Percentiles rank a stretch among this genome's conserved stretches.
phyloP scores from a whole-genome alignment of 2,888 invertebrate genomes.

The Polymixis flavicincta region DNA sequence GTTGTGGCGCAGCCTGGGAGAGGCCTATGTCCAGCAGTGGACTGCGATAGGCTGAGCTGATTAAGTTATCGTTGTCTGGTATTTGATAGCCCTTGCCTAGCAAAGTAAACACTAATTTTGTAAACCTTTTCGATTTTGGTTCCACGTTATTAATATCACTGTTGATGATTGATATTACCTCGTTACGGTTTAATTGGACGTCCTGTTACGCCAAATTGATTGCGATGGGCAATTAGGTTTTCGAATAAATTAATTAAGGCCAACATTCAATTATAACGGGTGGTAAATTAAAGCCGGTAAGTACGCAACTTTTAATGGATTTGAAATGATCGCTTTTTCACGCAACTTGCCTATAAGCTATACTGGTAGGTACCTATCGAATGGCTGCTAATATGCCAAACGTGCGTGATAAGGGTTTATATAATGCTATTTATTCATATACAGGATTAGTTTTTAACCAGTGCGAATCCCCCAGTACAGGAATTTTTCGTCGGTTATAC shows the following conservation, averaged over 20 bases:
- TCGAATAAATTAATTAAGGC: slow-evolving; percentile 65
- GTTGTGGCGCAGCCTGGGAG: too few species aligned
- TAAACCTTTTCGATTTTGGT: slow-evolving; percentile 28
- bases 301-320: slow-evolving; percentile 25
- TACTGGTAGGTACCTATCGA: background rate
- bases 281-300: slow-evolving; percentile 47
- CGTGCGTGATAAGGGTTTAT: slow-evolving; percentile 19
- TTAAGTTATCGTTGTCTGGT: slow-evolving; percentile 16
- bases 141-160: slow-evolving; percentile 48
- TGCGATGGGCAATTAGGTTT: slow-evolving; percentile 65
- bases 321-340: slow-evolving; percentile 14
- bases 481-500: too few species aligned
- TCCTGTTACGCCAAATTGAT: slow-evolving; percentile 64
- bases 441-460: too few species aligned
- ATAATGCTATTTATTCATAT: background rate
- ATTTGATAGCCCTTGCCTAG: slow-evolving; percentile 11
- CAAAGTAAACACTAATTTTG: slow-evolving; percentile 16
- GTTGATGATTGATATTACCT: slow-evolving; percentile 63
- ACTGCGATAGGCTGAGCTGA: too few species aligned
- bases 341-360: background rate
- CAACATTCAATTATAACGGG: slow-evolving; percentile 60
- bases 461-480: too few species aligned
- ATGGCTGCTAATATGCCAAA: slow-evolving; percentile 16
- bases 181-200: slow-evolving; percentile 64
- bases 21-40: too few species aligned